Percentiles rank a stretch among this genome's conserved stretches.
Conservation (phyloP, 2,113 vertebrate species). For the Plestiodon gilberti region DNA sequence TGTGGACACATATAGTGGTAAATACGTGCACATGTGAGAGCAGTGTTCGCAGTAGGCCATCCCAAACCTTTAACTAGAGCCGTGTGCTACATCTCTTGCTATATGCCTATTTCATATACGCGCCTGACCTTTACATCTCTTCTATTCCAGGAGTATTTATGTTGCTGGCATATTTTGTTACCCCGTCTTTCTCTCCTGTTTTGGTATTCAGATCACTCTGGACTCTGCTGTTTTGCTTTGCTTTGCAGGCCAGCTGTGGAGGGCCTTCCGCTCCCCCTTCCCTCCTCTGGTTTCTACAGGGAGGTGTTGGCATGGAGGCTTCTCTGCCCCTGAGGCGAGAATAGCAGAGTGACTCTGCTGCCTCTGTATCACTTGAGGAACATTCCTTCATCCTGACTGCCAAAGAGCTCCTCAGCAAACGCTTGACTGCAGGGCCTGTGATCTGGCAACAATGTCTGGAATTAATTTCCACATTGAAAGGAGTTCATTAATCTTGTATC, state of each 20-base stretch:
- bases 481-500: neutral
- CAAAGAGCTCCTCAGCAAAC: neutral
- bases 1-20: no score
- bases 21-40: no score
- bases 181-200: neutral
- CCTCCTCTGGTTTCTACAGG: neutral
- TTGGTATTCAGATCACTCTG: neutral
- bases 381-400: conserved; percentile 3
- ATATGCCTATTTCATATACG: neutral
- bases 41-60: no score
- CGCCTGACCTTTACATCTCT: neutral
- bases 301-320: neutral
- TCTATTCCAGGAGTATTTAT: neutral
- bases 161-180: neutral
- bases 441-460: neutral
- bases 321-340: neutral
- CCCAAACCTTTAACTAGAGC: no score
- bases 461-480: conserved; percentile 1
- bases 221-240: neutral
- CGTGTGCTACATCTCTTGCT: neutral
- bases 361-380: neutral
- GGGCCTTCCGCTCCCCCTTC: neutral
- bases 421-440: neutral
- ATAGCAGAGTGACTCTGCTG: neutral
- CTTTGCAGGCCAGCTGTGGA: neutral